Percentiles rank a stretch among this genome's conserved stretches.
Conservation (phyloP, 2,113 vertebrate species). For the Connochaetes taurinus region DNA sequence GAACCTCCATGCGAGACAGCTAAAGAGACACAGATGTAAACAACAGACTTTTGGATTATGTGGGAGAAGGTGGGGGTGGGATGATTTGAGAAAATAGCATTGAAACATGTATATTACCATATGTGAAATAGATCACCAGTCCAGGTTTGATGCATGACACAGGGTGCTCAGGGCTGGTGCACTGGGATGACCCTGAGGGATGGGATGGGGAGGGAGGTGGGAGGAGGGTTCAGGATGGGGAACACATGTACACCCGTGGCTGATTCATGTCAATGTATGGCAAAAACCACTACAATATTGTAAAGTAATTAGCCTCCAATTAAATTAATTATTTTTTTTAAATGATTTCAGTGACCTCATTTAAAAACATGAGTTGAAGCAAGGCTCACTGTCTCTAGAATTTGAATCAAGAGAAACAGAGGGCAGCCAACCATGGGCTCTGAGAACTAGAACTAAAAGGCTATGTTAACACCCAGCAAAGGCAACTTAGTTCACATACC, state of each 20-base stretch:
- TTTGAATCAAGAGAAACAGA: conserved; percentile 5
- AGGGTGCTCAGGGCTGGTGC: not conserved
- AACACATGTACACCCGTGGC: not conserved
- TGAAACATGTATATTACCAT: not conserved
- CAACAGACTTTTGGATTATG: not conserved
- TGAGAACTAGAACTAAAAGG: conserved; percentile 10
- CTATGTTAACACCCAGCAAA: not conserved
- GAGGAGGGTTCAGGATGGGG: not conserved
- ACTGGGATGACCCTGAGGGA: not conserved
- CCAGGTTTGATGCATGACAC: not conserved
- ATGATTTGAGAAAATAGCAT: not conserved
- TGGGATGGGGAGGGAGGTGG: not conserved
- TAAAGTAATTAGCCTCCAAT: not conserved
- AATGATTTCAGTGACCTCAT: not conserved
- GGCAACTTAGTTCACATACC: not conserved
- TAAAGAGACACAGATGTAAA: not conserved
- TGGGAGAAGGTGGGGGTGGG: not conserved
- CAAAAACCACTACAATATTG: not conserved
- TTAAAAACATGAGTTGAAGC: not conserved
- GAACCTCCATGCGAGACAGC: not conserved
- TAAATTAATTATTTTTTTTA: not conserved
- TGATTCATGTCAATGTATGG: not conserved
- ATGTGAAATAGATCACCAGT: not conserved
- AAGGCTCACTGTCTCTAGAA: not conserved
- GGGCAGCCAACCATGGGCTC: not conserved